phyloP scores from a whole-genome alignment of 1,140 invertebrate genomes.

The Euwallacea fornicatus region DNA sequence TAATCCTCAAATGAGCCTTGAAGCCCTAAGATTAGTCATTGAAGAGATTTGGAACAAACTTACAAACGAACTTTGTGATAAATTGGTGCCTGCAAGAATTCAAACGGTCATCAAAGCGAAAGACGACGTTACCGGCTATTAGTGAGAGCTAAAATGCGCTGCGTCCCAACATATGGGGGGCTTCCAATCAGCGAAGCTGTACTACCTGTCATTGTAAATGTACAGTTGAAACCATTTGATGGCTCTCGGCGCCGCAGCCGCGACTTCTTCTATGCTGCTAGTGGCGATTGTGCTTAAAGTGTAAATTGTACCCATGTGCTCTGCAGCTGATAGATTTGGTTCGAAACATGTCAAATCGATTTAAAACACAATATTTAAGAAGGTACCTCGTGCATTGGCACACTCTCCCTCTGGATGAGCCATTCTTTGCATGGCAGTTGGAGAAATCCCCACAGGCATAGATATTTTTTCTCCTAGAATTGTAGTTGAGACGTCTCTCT shows the following conservation, averaged over 20 bases:
- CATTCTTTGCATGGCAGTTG: constrained; percentile 92
- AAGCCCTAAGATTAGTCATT: too few relatives aligned
- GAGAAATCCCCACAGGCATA: constrained; percentile 85
- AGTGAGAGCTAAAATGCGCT: too few relatives aligned
- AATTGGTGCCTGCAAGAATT: too few relatives aligned
- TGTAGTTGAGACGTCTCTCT: constrained; percentile 63
- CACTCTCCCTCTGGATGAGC: constrained; percentile 88
- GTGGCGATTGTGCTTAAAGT: constrained; percentile 87
- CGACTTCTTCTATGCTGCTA: constrained; percentile 85
- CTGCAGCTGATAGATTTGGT: constrained; percentile 65
- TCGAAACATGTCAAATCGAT: constrained; percentile 5
- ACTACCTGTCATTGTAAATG: constrained; percentile 77
- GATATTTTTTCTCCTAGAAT: constrained; percentile 69
- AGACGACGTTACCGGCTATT: too few relatives aligned
- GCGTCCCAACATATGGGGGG: too few relatives aligned
- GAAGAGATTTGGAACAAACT: too few relatives aligned
- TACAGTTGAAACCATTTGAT: constrained; percentile 92
- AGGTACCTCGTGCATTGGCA: constrained; percentile 77
- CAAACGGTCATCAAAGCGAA: too few relatives aligned
- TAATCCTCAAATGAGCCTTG: too few relatives aligned
- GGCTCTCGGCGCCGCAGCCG: constrained; percentile 69
- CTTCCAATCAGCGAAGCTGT: neutral
- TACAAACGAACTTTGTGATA: too few relatives aligned
- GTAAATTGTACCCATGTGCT: constrained; percentile 71
- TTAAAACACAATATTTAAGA: neutral